Base-by-base conservation (phyloP, 1,140 invertebrate genomes). In the Adoxophyes honmai region DNA sequence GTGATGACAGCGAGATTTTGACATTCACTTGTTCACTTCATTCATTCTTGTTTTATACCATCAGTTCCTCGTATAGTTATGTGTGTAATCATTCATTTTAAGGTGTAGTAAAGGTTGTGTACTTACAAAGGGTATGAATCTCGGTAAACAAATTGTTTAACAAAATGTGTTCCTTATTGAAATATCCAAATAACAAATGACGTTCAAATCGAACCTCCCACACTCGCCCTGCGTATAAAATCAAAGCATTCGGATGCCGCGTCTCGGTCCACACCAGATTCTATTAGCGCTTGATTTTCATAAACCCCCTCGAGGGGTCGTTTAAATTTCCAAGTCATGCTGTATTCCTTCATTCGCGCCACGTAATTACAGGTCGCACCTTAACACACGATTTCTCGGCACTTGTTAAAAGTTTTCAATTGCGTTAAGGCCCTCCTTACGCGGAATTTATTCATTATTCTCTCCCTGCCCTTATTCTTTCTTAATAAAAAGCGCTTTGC, bases 381-480 rank as follows among this genome's bases (percentile, higher is more conserved):
- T 88, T 88, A 78, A 85, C 86, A 87, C 82, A 83, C 86, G 86
- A 86, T 86, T 88, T 86, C 82, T 78, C 75, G 75, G 75, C 81
- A 86, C 86, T 88, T 84, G 83, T 86, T 86, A 86, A 86, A 88
- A 88, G 86, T 88, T 88, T 86, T 86, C 86, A 88, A 88, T 88
- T 88, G 83, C 86, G 76, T 88, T 86, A 86, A 77, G 70, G 69
- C 67, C 69, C 63, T 60, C 75, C 71, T 81, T 70, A 84, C 74
- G 75, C 73, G 72, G 76, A 86, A 88, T 88, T 88, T 88, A 88
- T 88, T 88, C 82, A 88, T 88, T 86, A 84, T 84, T 79, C 79
- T 72, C 65, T 69, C 66, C 61, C 59, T 58, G 52, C 60, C 68
- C 66, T 65, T 67, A 70, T 74, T 73, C 76, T 81, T 74, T 73